phyloP scores from a whole-genome alignment of 2,888 invertebrate species.

The Chymomyza fuscimana region DNA sequence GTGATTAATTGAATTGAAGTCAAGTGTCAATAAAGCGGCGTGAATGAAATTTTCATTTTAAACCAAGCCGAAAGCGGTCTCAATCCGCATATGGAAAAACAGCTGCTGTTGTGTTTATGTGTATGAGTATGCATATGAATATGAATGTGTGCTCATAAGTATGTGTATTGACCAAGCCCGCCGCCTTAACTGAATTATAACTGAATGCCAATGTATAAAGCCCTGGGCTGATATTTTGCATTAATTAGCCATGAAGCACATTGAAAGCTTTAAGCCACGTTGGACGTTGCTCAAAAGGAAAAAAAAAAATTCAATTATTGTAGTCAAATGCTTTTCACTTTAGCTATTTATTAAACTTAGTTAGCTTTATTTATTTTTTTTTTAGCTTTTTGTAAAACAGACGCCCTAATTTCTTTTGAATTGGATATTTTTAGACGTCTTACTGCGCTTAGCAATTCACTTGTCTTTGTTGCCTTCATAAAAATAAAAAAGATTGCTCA shows the following conservation, averaged over 20 bases:
- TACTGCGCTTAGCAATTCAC: neutral
- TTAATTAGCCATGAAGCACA: neutral
- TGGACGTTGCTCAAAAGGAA: too few relatives aligned
- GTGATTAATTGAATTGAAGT: conserved; percentile 59
- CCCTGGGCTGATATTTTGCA: neutral
- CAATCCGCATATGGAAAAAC: conserved; percentile 10
- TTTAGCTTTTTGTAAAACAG: neutral
- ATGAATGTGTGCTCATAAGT: too few relatives aligned
- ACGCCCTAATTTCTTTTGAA: neutral
- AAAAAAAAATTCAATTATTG: neutral
- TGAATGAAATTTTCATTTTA: conserved; percentile 47
- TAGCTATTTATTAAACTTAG: neutral
- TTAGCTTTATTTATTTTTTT: neutral
- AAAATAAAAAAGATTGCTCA: neutral
- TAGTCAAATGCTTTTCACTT: neutral
- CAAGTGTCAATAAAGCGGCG: conserved; percentile 50
- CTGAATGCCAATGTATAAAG: neutral
- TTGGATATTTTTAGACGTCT: neutral
- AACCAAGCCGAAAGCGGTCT: conserved; percentile 36
- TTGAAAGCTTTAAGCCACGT: neutral
- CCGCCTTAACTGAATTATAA: neutral
- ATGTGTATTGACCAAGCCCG: neutral
- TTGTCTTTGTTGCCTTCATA: neutral
- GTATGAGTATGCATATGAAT: too few relatives aligned
- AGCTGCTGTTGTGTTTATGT: neutral